phyloP scores from a whole-genome alignment of 2,797 vertebrate species.

The Parotocinclus haroldoi region DNA sequence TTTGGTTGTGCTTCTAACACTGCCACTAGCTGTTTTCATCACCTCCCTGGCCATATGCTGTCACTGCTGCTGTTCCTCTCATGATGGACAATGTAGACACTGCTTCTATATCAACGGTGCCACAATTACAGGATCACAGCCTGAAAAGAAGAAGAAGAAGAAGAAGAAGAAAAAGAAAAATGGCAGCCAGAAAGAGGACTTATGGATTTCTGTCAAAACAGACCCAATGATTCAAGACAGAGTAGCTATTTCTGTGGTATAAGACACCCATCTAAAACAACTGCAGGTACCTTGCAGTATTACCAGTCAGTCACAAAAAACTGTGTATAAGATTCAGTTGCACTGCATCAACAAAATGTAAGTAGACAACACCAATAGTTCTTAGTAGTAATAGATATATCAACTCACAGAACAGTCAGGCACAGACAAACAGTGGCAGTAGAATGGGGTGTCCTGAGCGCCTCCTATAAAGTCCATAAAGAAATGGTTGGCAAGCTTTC shows the following conservation, averaged over 20 bases:
- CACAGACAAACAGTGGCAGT: too few species aligned
- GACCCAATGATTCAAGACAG: slow-evolving; percentile 82
- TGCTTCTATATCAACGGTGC: slow-evolving; percentile 39
- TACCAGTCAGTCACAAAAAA: too few species aligned
- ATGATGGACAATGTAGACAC: slow-evolving; percentile 49
- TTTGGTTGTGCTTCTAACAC: slow-evolving; percentile 77
- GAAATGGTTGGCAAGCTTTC: too few species aligned
- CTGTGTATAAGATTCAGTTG: too few species aligned
- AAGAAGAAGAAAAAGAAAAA: slow-evolving; percentile 78
- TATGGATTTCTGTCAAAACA: slow-evolving; percentile 92
- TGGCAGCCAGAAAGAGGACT: slow-evolving; percentile 71
- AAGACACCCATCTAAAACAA: slow-evolving; percentile 3
- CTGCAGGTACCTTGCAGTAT: too few species aligned
- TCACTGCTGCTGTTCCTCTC: slow-evolving; percentile 86
- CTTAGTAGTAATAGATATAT: too few species aligned
- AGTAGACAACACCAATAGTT: too few species aligned
- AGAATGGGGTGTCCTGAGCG: too few species aligned
- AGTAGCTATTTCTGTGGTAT: slow-evolving; percentile 64
- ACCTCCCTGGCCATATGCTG: slow-evolving; percentile 81
- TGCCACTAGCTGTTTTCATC: slow-evolving; percentile 79
- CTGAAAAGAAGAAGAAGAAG: slow-evolving; percentile 62
- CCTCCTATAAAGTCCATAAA: too few species aligned
- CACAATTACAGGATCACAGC: slow-evolving; percentile 31
- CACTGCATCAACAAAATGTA: too few species aligned
- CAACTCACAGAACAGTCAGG: too few species aligned